Conservation (phyloP, 1,140 invertebrate species). For the Macrosteles quadrilineatus region DNA sequence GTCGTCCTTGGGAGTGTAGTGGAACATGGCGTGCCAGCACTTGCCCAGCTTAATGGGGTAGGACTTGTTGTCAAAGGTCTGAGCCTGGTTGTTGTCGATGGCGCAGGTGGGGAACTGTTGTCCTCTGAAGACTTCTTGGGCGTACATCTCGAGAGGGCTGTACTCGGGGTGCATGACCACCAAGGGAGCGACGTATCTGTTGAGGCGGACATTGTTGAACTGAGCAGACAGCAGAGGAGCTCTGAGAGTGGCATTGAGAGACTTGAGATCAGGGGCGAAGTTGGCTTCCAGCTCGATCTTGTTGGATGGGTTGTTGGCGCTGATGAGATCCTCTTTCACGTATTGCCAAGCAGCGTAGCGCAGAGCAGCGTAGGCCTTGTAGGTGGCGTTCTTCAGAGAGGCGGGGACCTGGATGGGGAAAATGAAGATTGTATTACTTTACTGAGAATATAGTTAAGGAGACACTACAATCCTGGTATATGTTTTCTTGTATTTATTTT, state of each 20-base stretch:
- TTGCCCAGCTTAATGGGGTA: constrained; percentile 55
- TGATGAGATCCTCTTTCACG: constrained; percentile 39
- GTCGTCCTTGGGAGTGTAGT: constrained; percentile 50
- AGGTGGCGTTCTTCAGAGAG: constrained; percentile 41
- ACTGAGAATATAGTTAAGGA: no score
- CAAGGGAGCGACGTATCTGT: constrained; percentile 44
- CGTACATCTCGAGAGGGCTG: constrained; percentile 47
- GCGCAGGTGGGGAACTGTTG: constrained; percentile 52
- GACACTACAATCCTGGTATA: no score
- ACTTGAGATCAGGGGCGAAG: constrained; percentile 50
- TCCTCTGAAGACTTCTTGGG: constrained; percentile 39
- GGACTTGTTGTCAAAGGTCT: constrained; percentile 62
- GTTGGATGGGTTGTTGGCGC: constrained; percentile 45
- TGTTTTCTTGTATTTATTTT: no score
- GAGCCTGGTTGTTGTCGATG: constrained; percentile 56
- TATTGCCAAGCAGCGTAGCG: constrained; percentile 34
- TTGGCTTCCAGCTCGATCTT: constrained; percentile 53
- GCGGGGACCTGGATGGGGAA: constrained; percentile 15
- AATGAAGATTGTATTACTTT: constrained; percentile 5
- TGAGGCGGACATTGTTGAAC: constrained; percentile 50
- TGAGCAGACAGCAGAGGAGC: constrained; percentile 49
- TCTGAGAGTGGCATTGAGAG: constrained; percentile 50
- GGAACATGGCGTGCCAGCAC: constrained; percentile 63
- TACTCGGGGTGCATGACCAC: constrained; percentile 52
- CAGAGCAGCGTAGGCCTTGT: constrained; percentile 36